These are phyloP conservation scores for Talpa occidentalis DNA, from an alignment of 2,113 vertebrate genomes.

Conservation along the genomic window DNA sequence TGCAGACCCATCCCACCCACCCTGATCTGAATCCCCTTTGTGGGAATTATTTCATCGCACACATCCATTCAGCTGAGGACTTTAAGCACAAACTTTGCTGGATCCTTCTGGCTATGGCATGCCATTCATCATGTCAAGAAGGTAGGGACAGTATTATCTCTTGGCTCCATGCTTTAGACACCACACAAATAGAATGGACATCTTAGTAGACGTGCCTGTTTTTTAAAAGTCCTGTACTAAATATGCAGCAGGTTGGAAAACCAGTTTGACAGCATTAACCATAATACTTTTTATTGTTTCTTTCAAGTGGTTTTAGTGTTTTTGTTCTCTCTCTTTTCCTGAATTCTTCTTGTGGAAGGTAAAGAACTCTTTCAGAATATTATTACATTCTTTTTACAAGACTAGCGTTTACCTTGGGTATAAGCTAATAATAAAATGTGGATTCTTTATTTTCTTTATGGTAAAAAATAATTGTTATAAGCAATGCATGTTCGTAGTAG, in stretches of 20 bases:
- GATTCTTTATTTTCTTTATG: neutral
- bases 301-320: neutral
- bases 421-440: neutral
- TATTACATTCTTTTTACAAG: neutral
- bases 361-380: neutral
- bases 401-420: neutral
- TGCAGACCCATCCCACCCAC: neutral
- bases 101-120: neutral
- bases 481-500: neutral
- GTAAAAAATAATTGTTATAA: neutral
- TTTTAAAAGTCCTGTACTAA: neutral
- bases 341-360: neutral
- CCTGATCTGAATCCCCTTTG: fast-evolving
- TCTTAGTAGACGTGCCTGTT: neutral
- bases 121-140: neutral
- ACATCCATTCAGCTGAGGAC: neutral
- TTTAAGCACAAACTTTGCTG: neutral
- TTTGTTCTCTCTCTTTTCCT: neutral
- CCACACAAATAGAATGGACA: neutral
- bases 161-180: neutral
- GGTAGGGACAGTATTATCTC: neutral
- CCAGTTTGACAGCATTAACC: neutral
- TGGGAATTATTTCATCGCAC: neutral
- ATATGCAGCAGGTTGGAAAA: neutral
- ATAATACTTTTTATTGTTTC: neutral